These are phyloP conservation scores for Yasuhikotakia modesta DNA, from an alignment of 2,797 vertebrate species.

Conservation along the genomic window DNA sequence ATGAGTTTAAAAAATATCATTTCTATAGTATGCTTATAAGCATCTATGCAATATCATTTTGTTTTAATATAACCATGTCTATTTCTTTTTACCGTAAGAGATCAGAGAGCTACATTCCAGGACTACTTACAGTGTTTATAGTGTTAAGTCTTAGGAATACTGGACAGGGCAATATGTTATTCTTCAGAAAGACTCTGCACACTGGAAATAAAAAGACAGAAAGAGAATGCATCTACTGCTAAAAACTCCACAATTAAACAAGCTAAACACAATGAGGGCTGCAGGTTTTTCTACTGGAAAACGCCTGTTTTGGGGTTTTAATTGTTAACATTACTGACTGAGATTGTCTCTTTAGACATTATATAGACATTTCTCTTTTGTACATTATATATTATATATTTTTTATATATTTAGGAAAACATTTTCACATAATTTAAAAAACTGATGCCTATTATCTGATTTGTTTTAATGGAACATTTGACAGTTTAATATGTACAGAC, in stretches of 20 bases:
- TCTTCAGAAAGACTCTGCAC: not conserved
- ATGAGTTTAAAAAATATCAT: not conserved
- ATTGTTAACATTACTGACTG: too few relatives aligned
- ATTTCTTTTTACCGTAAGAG: not conserved
- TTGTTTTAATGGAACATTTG: not conserved
- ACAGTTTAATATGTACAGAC: not conserved
- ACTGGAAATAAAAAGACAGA: slow-evolving; percentile 28
- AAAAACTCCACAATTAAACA: not conserved
- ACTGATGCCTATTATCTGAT: not conserved
- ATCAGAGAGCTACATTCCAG: slow-evolving; percentile 13
- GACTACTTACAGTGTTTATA: not conserved
- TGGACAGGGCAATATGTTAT: not conserved
- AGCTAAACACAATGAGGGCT: slow-evolving; percentile 25
- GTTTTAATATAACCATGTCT: not conserved
- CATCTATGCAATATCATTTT: not conserved
- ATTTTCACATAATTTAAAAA: not conserved
- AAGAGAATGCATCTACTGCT: not conserved
- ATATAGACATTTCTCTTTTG: too few relatives aligned
- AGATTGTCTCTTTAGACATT: too few relatives aligned
- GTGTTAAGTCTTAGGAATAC: not conserved
- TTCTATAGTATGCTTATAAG: not conserved
- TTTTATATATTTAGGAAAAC: too few relatives aligned
- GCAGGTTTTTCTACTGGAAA: slow-evolving; percentile 38
- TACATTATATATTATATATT: too few relatives aligned
- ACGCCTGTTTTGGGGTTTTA: not conserved